Base-by-base conservation (phyloP, 2,797 vertebrate genomes). In the Ispidina lecontei region DNA sequence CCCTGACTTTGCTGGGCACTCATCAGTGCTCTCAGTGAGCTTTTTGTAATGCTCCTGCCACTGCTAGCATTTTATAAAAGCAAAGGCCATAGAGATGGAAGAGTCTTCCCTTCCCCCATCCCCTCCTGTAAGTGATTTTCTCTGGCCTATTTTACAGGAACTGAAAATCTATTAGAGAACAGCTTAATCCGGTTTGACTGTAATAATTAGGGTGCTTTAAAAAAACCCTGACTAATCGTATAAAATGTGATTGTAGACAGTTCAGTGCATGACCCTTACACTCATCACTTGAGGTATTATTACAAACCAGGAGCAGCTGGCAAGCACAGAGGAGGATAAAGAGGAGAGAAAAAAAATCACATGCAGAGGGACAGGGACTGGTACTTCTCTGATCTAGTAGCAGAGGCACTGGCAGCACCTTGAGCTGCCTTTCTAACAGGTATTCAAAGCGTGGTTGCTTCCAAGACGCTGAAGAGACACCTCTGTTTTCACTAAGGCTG, bases 201-300 rank as follows among this genome's bases (percentile, higher is more conserved):
- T 87, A 95, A 96, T 95, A 96, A 95, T 96, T 96, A 90, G 94
- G 80, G 78, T 74, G 93, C 88, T 96, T 94, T 83, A 85, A 93
- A 94, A 92, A 87, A 29, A 1, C 92, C 93, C 92, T 94, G 94
- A 95, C 94, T 96, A 96, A 95, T 96, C 78, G 72, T 83, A 89
- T 94, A 76, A 95, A 95, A 90, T 77, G 84, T 87, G 94, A 91
- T 80, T 91, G 93, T 94, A 58, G 95, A 87, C 88, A 96, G 93
- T 87, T 90, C 93, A 87, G 94, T 87, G 88, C 90, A 89, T 0
- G 86, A 94, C 94, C 94, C 84, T 91, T 94, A 91, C 86, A 91
- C 86, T 92, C 87, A 80, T 82, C 88, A 83, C 91, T 90, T 54
- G 90, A 91, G 84, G 88, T 93, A 79, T 71, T 94, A 93, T 72